A percentile compares a stretch with the other conserved stretches of the same genome.
These are phyloP conservation scores for Cryptomyrus ogoouensis DNA, from an alignment of 2,113 vertebrate species.

Conservation along the genomic window DNA sequence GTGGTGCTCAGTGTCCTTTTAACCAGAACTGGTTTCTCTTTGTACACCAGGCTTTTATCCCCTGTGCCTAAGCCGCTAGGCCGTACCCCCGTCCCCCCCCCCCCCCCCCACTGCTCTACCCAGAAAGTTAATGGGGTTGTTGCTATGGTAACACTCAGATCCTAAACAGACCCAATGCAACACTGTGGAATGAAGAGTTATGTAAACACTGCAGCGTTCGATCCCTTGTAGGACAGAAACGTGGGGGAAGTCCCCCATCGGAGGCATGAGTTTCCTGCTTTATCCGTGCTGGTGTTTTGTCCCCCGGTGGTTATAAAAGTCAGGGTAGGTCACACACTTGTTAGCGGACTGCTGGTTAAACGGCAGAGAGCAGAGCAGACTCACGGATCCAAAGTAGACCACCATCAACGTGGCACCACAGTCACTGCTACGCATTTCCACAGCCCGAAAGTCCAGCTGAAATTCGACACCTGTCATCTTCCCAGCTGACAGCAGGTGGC, in stretches of 20 bases:
- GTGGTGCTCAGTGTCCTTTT: background rate
- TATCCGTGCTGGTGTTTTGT: background rate
- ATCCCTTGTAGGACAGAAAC: background rate
- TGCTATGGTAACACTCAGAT: background rate
- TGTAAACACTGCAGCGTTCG: background rate
- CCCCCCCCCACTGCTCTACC: background rate
- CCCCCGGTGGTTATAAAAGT: background rate
- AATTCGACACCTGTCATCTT: background rate
- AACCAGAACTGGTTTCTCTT: background rate
- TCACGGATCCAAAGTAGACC: background rate
- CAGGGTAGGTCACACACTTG: background rate
- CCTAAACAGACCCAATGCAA: background rate
- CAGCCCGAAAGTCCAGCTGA: background rate
- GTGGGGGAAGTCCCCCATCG: background rate
- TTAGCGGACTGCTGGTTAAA: constrained; percentile 1
- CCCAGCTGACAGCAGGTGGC: background rate
- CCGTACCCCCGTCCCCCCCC: background rate
- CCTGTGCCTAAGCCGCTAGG: background rate
- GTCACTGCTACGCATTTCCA: background rate
- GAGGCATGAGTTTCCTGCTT: background rate
- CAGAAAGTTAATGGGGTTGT: background rate
- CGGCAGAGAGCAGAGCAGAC: background rate
- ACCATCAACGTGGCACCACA: background rate
- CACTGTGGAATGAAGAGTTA: background rate
- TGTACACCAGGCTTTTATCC: background rate